phyloP scores from a whole-genome alignment of 2,113 vertebrate genomes.

The Dicaeum eximium region DNA sequence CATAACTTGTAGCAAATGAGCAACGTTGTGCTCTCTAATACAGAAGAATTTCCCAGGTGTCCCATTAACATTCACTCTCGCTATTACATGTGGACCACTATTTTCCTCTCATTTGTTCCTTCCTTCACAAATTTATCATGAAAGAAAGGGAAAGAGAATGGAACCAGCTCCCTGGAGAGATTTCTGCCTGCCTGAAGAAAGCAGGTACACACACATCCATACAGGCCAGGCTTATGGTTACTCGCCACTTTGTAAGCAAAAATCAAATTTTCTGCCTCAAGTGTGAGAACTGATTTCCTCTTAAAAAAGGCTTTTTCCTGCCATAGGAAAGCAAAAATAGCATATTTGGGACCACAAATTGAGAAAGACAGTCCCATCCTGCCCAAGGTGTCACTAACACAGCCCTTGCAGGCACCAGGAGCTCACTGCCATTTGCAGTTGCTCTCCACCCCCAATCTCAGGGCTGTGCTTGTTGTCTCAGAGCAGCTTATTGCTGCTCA shows the following conservation, averaged over 20 bases:
- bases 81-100: neutral
- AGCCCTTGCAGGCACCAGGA: neutral
- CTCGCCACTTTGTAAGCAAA: neutral
- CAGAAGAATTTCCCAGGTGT: neutral
- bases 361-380: neutral
- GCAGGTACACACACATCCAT: neutral
- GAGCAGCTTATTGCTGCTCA: neutral
- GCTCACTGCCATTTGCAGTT: neutral
- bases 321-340: neutral
- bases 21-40: constrained; percentile 1
- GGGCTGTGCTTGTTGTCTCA: neutral
- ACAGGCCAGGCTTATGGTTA: neutral
- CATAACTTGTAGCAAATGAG: constrained; percentile 26
- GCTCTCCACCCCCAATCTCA: neutral
- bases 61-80: neutral
- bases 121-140: neutral
- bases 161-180: neutral
- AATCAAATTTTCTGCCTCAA: neutral
- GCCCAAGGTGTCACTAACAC: neutral
- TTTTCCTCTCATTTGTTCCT: constrained; percentile 25
- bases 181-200: neutral
- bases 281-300: neutral
- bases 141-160: neutral
- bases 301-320: neutral
- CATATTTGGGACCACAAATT: neutral